Evolutionary conservation across 2,888 invertebrate species (phyloP).

Genomic region (Galerucella pusilla): DNA sequence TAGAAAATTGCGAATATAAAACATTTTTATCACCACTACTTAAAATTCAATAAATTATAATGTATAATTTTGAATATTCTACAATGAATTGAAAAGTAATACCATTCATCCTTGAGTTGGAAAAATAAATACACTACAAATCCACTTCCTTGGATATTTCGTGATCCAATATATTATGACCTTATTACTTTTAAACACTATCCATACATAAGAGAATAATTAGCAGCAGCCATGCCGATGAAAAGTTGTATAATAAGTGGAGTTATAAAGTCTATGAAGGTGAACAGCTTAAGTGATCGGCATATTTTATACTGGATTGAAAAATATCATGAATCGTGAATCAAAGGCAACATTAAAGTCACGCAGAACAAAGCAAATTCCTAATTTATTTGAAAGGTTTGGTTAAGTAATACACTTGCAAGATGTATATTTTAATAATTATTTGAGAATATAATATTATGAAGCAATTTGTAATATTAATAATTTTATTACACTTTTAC

Average conservation of each 20-base stretch:
- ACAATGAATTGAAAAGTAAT: background rate
- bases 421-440: background rate
- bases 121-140: background rate
- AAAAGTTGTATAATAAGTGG: constrained; percentile 18
- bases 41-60: too few species aligned
- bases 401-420: background rate
- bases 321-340: constrained; percentile 4
- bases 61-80: too few species aligned
- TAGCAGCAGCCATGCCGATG: constrained; percentile 2
- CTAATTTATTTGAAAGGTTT: background rate
- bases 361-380: constrained; percentile 2
- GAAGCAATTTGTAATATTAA: too few species aligned
- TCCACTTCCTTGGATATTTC: constrained; percentile 3
- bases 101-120: background rate
- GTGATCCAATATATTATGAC: constrained; percentile 1
- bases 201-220: constrained; percentile 4
- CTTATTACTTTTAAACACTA: background rate
- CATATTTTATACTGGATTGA: constrained; percentile 6
- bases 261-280: constrained; percentile 6
- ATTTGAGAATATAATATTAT: background rate
- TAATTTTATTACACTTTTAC: too few species aligned
- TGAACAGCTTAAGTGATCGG: constrained; percentile 12
- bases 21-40: background rate
- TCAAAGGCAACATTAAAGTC: background rate
- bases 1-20: background rate